phyloP scores from a whole-genome alignment of 2,797 vertebrate species.

The Ctenochaetus hawaiiensis region DNA sequence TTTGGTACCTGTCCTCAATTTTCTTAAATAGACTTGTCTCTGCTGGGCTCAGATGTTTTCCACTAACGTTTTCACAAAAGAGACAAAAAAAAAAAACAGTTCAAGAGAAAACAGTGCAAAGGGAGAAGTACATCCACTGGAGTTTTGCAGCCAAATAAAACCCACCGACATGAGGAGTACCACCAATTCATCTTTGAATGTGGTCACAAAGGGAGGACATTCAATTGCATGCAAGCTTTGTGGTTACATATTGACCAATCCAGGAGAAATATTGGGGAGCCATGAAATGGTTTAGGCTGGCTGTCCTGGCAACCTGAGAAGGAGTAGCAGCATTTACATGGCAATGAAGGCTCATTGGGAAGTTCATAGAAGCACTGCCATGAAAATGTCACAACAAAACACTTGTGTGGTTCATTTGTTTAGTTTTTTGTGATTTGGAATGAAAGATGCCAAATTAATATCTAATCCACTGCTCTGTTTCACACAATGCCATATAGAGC shows the following conservation, averaged over 20 bases:
- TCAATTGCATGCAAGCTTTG: conserved; percentile 72
- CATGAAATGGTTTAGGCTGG: conserved; percentile 62
- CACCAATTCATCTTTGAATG: conserved; percentile 73
- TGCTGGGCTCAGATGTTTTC: conserved; percentile 42
- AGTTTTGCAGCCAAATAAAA: conserved; percentile 66
- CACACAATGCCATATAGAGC: not conserved
- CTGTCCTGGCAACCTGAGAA: conserved; percentile 57
- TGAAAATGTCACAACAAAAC: conserved; percentile 17
- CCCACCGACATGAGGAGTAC: conserved; percentile 43
- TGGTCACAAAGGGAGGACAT: conserved; percentile 66
- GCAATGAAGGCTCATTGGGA: conserved; percentile 37
- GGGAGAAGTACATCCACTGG: conserved; percentile 33
- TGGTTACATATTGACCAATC: conserved; percentile 69
- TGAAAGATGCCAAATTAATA: conserved; percentile 20
- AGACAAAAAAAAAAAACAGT: conserved; percentile 30
- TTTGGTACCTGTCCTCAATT: conserved; percentile 8
- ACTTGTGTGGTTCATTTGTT: conserved; percentile 19
- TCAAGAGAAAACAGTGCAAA: conserved; percentile 9
- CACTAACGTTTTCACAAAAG: conserved; percentile 39
- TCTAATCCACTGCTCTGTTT: conserved; percentile 3
- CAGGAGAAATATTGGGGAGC: conserved; percentile 53
- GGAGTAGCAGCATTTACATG: conserved; percentile 42
- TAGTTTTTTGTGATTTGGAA: not conserved
- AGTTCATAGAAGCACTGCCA: conserved; percentile 32
- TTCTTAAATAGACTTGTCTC: conserved; percentile 18